Conservation (phyloP, 2,113 vertebrate genomes). For the Macquaria ambigua region DNA sequence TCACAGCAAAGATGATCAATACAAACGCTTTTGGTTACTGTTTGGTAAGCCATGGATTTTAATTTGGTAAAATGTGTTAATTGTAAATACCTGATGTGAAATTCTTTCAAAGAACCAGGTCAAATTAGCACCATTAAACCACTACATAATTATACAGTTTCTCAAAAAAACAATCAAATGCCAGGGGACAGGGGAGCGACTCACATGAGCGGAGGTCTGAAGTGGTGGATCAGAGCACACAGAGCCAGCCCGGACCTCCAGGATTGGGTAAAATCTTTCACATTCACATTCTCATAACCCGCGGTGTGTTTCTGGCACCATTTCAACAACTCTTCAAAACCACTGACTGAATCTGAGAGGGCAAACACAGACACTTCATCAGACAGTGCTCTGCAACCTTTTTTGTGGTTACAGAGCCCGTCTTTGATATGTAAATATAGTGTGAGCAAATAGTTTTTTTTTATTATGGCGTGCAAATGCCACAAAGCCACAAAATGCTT, state of each 20-base stretch:
- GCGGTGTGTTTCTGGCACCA: constrained; percentile 93
- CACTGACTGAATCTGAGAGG: constrained; percentile 65
- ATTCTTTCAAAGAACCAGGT: not conserved
- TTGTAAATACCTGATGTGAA: not conserved
- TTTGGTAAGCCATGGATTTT: not conserved
- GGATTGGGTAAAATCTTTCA: constrained; percentile 88
- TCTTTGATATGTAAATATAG: not conserved
- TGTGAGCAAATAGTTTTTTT: not conserved
- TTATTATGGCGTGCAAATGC: not conserved
- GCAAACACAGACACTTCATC: not conserved
- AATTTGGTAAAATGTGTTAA: not conserved
- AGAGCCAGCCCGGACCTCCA: constrained; percentile 92
- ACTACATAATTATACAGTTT: not conserved
- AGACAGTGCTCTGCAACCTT: not conserved
- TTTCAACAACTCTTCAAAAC: constrained; percentile 87
- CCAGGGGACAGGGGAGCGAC: constrained; percentile 57
- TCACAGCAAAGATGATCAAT: not conserved
- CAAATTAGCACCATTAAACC: not conserved
- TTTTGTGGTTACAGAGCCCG: not conserved
- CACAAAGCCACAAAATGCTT: not conserved
- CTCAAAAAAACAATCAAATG: not conserved
- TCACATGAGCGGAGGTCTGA: constrained; percentile 91
- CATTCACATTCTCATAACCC: constrained; percentile 83
- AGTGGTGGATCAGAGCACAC: constrained; percentile 90
- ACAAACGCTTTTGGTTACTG: not conserved